phyloP scores from a whole-genome alignment of 2,888 invertebrate genomes.

The Lordiphosa andalusiaca region DNA sequence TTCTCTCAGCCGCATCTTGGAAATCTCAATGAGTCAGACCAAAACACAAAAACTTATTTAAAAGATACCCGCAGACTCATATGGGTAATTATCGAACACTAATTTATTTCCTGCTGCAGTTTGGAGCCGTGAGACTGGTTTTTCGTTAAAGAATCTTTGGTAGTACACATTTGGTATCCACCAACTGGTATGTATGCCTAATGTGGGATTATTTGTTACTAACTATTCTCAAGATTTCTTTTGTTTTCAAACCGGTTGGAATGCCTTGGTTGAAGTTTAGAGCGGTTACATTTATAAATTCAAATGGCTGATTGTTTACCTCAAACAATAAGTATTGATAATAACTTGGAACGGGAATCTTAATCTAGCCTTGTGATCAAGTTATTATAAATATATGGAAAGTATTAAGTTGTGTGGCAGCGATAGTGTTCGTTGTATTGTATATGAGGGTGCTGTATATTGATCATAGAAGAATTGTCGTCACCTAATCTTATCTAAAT shows the following conservation, averaged over 20 bases:
- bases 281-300: slow-evolving; percentile 10
- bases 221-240: too few relatives aligned
- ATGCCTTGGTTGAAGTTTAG: slow-evolving; percentile 2
- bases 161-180: slow-evolving; percentile 13
- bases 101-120: slow-evolving; percentile 44
- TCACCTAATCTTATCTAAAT: slow-evolving; percentile 5
- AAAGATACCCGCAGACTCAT: slow-evolving; percentile 6
- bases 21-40: slow-evolving; percentile 8
- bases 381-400: not conserved
- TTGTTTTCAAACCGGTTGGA: slow-evolving; percentile 4
- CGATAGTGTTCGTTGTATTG: not conserved
- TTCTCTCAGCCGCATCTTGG: slow-evolving; percentile 2
- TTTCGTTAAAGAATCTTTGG: slow-evolving; percentile 9
- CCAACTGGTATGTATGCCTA: not conserved
- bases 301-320: not conserved
- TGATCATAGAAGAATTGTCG: slow-evolving; percentile 5
- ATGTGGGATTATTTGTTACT: not conserved
- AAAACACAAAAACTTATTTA: not conserved
- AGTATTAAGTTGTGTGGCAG: too few relatives aligned
- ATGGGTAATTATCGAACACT: slow-evolving; percentile 13
- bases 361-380: slow-evolving; percentile 7
- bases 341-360: slow-evolving; percentile 3
- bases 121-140: slow-evolving; percentile 24
- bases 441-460: slow-evolving; percentile 1
- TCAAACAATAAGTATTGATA: slow-evolving; percentile 1